Base-by-base conservation (phyloP, 2,797 vertebrate genomes). In the Lacerta bilineata region DNA sequence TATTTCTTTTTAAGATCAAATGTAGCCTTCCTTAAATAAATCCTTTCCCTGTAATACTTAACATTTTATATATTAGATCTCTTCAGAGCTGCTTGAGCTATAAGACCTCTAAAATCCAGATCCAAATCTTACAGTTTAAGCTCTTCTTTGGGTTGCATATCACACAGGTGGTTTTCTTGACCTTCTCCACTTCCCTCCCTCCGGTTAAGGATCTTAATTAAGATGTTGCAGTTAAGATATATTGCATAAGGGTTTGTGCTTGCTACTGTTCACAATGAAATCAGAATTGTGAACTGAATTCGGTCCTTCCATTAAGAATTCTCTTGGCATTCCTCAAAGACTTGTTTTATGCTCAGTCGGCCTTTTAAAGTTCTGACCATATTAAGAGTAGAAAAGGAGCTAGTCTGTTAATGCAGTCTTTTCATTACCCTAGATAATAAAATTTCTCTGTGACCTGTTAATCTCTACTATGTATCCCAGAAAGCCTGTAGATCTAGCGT, bases 301-400 rank as follows among this genome's bases (percentile, higher is more conserved):
- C 77, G 80, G 89, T 92, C 83, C 87, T 93, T 90, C 92, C 90
- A 85, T 89, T 95, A 90, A 90, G 90, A 91, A 93, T 94, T 94
- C 85, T 93, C 87, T 85, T 91, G 93, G 76, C 90, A 91, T 81
- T 94, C 94, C 86, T 92, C 78, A 91, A 91, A 90, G 92, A 91
- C 86, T 83, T 88, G 55, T 80, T 86, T 95, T 94, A 93, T 93
- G 88, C 84, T 96, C 90, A 91, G 91, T 86, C 93, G 90, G 84
- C 90, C 91, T 93, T 93, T 94, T 93, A 87, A 89, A 80, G 84
- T 94, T 96, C 93, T 89, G 90, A 83, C 91, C 87, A 93, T 94
- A 91, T 93, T 92, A 92, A 94, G 82, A 93, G 87, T 89, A 89
- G 71, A 84, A 85, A 88, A 83, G 87, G 46, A 89, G 72, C 88